Evolutionary conservation across 2,113 vertebrate species (phyloP), one percentile per base, ranked within the genome.

Genomic region (Platysternon megacephalum): DNA sequence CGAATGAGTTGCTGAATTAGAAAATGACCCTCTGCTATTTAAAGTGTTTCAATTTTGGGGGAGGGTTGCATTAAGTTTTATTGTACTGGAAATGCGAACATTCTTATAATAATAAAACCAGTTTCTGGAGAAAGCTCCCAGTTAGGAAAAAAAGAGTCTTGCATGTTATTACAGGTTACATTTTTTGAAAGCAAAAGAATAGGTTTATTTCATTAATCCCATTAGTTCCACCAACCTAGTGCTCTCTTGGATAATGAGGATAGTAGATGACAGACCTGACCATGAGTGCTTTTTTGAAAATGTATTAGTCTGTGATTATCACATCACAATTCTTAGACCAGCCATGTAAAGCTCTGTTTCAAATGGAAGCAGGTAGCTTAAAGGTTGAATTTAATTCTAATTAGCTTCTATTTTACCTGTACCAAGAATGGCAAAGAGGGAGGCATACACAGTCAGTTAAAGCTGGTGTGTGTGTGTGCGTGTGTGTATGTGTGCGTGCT

Each of bases 181-280:
- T 91, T 32, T 86, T 52, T 48, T 72, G 7, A 78, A 82, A 91
- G 51, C 19, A 53, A 48, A 82, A 28, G 0, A 2, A 61, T 12
- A 5, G 42, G n/a, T 86, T 91, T 86, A 35, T 42, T 84, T 42
- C 4, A 0, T 12, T 83, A 28, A 22, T 83, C 32, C 32, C 5
- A 1, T 58, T 76, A 85, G 6, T 26, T 85, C 0, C 0, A 35
- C 82, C 19, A 4, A 6, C 17, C n/a, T 88, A 35, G 1, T 35
- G 13, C 26, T 92, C 55, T 58, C 0, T 0, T 58, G n/a, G 92
- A 93, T 82, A 29, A 3, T 91, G 21, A 0, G 3, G 79, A 9
- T 1, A 79, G 56, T 26, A 26, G 58, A 13, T 44, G 79, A 49
- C 9, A 39, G 44, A 87, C 26, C 65, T 53, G 22, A 39, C 39